Percentiles rank a stretch among this genome's conserved stretches.
phyloP scores from a whole-genome alignment of 2,888 invertebrate species.

The Panopea generosa region DNA sequence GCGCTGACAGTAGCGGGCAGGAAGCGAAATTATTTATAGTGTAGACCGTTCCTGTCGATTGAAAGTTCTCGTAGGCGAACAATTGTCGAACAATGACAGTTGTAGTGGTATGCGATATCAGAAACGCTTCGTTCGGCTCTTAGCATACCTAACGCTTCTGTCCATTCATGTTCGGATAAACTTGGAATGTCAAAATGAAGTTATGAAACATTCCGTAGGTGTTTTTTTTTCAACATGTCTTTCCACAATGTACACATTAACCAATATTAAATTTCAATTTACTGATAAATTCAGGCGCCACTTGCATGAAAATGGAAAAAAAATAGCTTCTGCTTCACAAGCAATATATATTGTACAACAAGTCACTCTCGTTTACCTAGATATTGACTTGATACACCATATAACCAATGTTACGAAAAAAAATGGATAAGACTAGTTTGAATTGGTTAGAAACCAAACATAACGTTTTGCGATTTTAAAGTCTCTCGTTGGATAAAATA shows the following conservation, averaged over 20 bases:
- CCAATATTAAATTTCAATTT: background rate
- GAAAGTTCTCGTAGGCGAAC: background rate
- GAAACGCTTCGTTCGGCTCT: background rate
- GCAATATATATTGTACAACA: background rate
- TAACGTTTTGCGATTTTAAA: too few relatives aligned
- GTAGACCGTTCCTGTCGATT: too few relatives aligned
- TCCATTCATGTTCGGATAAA: background rate
- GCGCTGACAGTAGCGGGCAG: background rate
- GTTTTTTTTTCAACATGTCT: background rate
- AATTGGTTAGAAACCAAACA: too few relatives aligned
- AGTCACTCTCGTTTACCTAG: too few relatives aligned
- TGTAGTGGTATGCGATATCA: background rate
- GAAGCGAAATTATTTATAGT: background rate
- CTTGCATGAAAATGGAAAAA: background rate
- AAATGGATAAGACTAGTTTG: too few relatives aligned
- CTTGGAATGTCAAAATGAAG: background rate
- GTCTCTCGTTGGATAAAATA: too few relatives aligned
- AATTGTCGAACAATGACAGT: background rate
- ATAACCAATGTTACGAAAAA: too few relatives aligned
- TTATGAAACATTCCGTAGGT: background rate
- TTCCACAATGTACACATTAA: background rate
- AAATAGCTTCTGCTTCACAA: background rate
- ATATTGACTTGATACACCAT: too few relatives aligned
- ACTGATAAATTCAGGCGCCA: background rate
- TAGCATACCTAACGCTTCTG: background rate